Evolutionary conservation across 2,113 vertebrate genomes (phyloP), one percentile per base, ranked within the genome.

Genomic region (Synchiropus splendidus): DNA sequence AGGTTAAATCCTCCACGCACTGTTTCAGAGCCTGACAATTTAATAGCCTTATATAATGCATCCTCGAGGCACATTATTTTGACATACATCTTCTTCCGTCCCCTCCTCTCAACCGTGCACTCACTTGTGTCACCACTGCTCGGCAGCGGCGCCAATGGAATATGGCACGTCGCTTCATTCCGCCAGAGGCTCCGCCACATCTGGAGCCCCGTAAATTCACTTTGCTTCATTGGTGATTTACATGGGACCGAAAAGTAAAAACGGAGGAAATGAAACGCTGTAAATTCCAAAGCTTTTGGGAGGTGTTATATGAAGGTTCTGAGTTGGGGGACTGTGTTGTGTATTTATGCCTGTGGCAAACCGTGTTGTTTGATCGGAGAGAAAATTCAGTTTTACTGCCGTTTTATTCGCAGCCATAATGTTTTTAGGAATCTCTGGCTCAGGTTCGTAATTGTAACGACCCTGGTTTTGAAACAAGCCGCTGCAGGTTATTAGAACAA

Each of bases 21-120:
- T 56, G 65, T 72, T 77, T 70, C 70, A 75, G 73, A 79, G 61
- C 55, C 57, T 77, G 81, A 75, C 75, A 78, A 63, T 71, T 78
- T 85, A 82, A 82, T 70, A 82, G 81, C 62, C 69, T 85, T 83
- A 81, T 74, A 74, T 81, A 85, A 85, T 67, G 67, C 56, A 43
- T 77, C 79, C 74, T 64, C 55, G 45, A 78, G 74, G 72, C 77
- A 74, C 61, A 68, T 77, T 79, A 75, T 80, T 80, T 74, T 81
- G 75, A 78, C 74, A 72, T 66, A 64, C 64, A 74, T 66, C 60
- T 55, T 58, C 68, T 51, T 45, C 48, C 37, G 12, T 51, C 66
- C 40, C 44, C 39, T 64, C 68, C 54, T 63, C 54, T 69, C 54
- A 56, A 45, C 54, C 53, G 46, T 36, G 41, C 60, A 38, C 47